These are phyloP conservation scores for Hydractinia symbiolongicarpus DNA, from an alignment of 30 jellyfish, hydroid and myxozoan species.

Conservation along the genomic window DNA sequence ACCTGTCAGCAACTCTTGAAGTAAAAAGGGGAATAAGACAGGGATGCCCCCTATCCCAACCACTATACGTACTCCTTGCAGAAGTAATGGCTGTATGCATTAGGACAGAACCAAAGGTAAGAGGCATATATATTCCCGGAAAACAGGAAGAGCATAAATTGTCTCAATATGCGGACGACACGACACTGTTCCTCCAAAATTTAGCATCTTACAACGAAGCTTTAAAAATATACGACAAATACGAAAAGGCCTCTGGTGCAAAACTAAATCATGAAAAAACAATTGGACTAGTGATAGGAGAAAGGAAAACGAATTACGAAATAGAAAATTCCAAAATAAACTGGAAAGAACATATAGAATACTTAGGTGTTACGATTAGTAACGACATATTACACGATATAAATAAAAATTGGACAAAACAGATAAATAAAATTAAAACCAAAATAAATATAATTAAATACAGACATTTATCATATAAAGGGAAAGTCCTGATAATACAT, in stretches of 20 bases:
- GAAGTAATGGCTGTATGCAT: neutral
- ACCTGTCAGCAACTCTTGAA: neutral
- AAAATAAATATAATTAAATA: no score
- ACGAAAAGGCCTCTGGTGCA: conserved; percentile 10
- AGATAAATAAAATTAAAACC: no score
- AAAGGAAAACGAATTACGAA: neutral
- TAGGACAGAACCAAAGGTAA: neutral
- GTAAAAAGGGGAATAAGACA: conserved; percentile 9
- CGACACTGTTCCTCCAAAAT: neutral
- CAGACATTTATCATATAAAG: no score
- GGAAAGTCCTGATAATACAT: no score
- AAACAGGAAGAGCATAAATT: neutral
- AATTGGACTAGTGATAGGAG: neutral
- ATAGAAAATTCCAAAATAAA: neutral
- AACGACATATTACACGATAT: no score
- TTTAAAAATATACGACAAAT: neutral
- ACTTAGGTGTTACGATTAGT: no score
- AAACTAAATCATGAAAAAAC: neutral
- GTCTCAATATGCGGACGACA: conserved; percentile 14
- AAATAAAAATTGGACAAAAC: no score
- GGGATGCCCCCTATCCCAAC: conserved; percentile 13
- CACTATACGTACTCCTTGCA: neutral
- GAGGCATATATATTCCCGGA: neutral
- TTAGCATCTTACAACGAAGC: neutral
- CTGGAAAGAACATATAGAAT: neutral